phyloP scores from a whole-genome alignment of 2,113 vertebrate genomes.

The Odontesthes bonariensis region DNA sequence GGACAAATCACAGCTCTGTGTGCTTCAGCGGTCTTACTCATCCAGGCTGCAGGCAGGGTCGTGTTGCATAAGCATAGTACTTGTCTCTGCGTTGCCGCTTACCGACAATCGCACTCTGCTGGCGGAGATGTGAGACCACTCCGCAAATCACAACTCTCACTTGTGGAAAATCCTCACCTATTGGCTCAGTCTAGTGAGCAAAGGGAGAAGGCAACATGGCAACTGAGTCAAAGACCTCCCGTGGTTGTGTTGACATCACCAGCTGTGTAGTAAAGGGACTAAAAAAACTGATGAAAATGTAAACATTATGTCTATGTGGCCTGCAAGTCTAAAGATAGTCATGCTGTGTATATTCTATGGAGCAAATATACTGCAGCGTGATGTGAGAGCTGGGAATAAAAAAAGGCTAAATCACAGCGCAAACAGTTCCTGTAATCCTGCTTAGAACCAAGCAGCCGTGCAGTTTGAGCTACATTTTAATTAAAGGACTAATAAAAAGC shows the following conservation, averaged over 20 bases:
- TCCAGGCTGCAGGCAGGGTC: constrained; percentile 46
- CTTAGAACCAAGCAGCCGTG: constrained; percentile 37
- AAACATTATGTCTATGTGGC: constrained; percentile 48
- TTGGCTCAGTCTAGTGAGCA: constrained; percentile 49
- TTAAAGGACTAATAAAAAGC: constrained; percentile 73
- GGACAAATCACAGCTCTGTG: constrained; percentile 13
- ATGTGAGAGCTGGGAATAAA: constrained; percentile 21
- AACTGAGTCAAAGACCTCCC: constrained; percentile 61
- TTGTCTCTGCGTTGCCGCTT: constrained; percentile 36
- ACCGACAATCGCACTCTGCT: constrained; percentile 30
- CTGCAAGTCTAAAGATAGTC: constrained; percentile 63
- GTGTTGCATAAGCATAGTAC: constrained; percentile 44
- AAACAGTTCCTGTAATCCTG: constrained; percentile 56
- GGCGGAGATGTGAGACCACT: constrained; percentile 21
- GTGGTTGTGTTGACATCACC: constrained; percentile 59
- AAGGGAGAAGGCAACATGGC: constrained; percentile 53
- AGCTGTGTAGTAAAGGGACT: constrained; percentile 50
- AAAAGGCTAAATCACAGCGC: constrained; percentile 24
- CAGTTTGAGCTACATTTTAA: constrained; percentile 57
- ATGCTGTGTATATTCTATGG: neutral
- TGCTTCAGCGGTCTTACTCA: constrained; percentile 27
- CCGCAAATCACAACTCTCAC: constrained; percentile 62
- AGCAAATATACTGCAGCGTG: constrained; percentile 12
- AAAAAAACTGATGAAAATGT: constrained; percentile 27
- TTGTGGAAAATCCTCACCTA: constrained; percentile 16